Evolutionary conservation across 2,113 vertebrate species (phyloP).

Genomic region (Cariama cristata): DNA sequence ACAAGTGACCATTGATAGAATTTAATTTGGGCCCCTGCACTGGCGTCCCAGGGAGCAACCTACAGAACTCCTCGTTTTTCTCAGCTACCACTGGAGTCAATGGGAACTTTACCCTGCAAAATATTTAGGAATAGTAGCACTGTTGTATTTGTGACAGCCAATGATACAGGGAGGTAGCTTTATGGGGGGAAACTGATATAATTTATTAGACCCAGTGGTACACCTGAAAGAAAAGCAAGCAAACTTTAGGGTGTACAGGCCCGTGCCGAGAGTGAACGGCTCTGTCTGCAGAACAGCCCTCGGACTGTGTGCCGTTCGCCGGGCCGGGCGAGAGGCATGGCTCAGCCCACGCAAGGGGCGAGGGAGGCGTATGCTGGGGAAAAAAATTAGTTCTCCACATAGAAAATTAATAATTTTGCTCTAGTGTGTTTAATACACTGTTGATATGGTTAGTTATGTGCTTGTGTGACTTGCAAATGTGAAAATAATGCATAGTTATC

Average conservation of each 20-base stretch:
- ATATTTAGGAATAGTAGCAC: not conserved
- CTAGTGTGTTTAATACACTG: not conserved
- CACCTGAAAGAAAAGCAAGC: not conserved
- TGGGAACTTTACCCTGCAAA: not conserved
- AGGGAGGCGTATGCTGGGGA: not conserved
- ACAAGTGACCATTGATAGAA: not conserved
- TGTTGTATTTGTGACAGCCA: not conserved
- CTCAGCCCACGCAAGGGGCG: fast-evolving
- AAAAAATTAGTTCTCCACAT: not conserved
- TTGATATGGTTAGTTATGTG: not conserved
- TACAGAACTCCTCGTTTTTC: not conserved
- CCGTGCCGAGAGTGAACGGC: not conserved
- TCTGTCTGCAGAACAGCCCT: not conserved
- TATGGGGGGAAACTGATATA: not conserved
- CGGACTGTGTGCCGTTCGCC: not conserved
- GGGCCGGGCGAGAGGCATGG: not conserved
- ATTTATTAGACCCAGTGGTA: conserved; percentile 25
- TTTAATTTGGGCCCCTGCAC: not conserved
- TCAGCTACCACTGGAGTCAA: not conserved
- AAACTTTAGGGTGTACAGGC: not conserved
- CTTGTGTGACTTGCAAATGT: not conserved
- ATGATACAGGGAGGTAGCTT: not conserved
- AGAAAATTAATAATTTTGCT: not conserved
- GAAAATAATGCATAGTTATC: not conserved
- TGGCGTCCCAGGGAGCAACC: not conserved